A percentile compares a stretch with the other conserved stretches of the same genome.
These are phyloP conservation scores for Pelagia noctiluca DNA, from an alignment of 30 jellyfish, hydroid and myxozoan species.

Conservation along the genomic window DNA sequence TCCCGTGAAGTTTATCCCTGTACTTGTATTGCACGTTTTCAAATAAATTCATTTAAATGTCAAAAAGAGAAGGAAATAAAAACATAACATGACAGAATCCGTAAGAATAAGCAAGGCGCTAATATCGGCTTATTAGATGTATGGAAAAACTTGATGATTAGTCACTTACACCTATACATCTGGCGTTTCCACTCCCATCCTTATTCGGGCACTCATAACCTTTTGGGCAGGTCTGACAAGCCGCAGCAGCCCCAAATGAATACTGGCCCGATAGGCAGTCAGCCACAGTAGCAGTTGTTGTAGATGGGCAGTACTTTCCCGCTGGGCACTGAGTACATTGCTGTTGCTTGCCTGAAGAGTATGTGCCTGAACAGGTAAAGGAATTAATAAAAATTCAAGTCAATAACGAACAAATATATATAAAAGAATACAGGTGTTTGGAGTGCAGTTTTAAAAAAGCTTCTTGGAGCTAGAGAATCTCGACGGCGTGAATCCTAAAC, in stretches of 20 bases:
- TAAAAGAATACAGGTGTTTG: too few relatives aligned
- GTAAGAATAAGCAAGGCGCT: too few relatives aligned
- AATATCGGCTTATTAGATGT: too few relatives aligned
- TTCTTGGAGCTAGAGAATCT: too few relatives aligned
- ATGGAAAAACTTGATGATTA: too few relatives aligned
- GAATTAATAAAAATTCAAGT: too few relatives aligned
- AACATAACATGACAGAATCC: neutral
- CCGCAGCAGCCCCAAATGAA: conserved; percentile 82
- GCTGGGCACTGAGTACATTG: conserved; percentile 83
- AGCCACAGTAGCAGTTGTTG: conserved; percentile 28
- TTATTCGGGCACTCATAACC: conserved; percentile 91
- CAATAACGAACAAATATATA: too few relatives aligned
- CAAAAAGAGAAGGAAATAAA: neutral
- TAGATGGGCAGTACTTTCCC: conserved; percentile 83
- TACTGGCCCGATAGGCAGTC: conserved; percentile 77
- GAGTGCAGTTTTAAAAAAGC: too few relatives aligned
- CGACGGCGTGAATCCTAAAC: too few relatives aligned
- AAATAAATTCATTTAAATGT: too few relatives aligned
- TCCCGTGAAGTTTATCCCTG: too few relatives aligned
- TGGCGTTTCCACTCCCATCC: conserved; percentile 83
- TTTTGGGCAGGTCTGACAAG: conserved; percentile 79
- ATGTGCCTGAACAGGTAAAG: conserved; percentile 67
- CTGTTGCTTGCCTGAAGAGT: conserved; percentile 79
- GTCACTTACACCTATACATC: conserved; percentile 86
- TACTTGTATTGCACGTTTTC: too few relatives aligned